phyloP scores from a whole-genome alignment of 2,888 invertebrate species.

The Podabrus alpinus region DNA sequence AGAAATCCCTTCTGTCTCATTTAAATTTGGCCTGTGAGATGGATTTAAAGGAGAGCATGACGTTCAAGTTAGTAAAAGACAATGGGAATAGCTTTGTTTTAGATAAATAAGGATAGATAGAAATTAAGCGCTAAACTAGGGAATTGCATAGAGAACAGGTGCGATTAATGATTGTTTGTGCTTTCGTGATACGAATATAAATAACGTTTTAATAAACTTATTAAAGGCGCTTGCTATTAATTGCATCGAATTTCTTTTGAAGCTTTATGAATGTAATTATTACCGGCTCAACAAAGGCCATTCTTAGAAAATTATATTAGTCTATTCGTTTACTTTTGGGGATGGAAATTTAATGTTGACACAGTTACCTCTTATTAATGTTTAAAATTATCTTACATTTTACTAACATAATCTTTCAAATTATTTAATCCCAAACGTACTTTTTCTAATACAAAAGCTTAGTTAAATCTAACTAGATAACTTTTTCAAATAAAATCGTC shows the following conservation, averaged over 20 bases:
- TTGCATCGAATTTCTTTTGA: constrained; percentile 10
- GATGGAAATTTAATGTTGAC: background rate
- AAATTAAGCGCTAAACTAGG: constrained; percentile 12
- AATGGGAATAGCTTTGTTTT: constrained; percentile 3
- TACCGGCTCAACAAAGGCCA: background rate
- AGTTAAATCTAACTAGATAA: no score
- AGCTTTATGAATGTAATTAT: constrained; percentile 8
- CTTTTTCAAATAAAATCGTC: no score
- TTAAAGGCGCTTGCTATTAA: constrained; percentile 10
- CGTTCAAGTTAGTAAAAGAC: constrained; percentile 5
- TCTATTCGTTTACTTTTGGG: background rate
- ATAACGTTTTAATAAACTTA: constrained; percentile 25
- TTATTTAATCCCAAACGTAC: background rate
- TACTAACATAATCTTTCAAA: background rate
- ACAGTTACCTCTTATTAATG: background rate
- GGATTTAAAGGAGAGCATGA: constrained; percentile 4
- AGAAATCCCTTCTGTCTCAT: constrained; percentile 17
- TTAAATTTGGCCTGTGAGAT: constrained; percentile 15
- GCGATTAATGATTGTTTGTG: constrained; percentile 25
- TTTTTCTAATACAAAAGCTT: background rate
- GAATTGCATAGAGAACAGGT: constrained; percentile 19
- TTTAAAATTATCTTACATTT: background rate
- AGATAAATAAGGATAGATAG: constrained; percentile 8
- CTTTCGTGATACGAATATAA: constrained; percentile 22
- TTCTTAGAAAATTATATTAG: background rate